Evolutionary conservation across 2,888 invertebrate genomes (phyloP).

Genomic region (Argyresthia albistria): DNA sequence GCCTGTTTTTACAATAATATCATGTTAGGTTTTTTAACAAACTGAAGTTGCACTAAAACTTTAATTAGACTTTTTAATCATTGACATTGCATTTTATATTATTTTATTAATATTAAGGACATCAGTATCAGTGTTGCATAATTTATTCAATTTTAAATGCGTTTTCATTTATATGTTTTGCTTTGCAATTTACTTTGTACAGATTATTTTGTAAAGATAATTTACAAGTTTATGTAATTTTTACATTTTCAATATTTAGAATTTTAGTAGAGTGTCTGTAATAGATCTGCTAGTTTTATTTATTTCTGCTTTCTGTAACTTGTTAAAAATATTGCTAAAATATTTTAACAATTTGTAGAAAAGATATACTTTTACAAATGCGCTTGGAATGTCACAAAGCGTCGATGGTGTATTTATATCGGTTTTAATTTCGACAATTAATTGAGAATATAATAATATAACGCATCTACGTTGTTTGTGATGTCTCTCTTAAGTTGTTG

Average conservation of each 20-base stretch:
- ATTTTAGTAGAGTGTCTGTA: constrained; percentile 2
- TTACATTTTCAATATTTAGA: neutral
- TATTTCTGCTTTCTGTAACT: constrained; percentile 18
- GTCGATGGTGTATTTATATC: constrained; percentile 7
- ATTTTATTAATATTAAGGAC: constrained; percentile 23
- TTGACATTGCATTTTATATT: constrained; percentile 27
- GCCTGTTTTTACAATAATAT: constrained; percentile 6
- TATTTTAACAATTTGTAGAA: neutral
- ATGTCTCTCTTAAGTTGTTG: constrained; percentile 55
- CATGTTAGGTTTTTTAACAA: neutral
- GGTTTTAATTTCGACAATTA: neutral
- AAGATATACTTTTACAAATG: neutral
- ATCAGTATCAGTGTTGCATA: constrained; percentile 47
- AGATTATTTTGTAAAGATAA: constrained; percentile 14
- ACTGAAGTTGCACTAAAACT: neutral
- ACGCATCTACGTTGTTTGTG: constrained; percentile 33
- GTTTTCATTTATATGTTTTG: constrained; percentile 38
- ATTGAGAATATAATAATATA: neutral
- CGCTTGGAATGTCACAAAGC: constrained; percentile 27
- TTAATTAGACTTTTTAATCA: constrained; percentile 13
- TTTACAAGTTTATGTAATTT: neutral
- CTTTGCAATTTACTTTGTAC: constrained; percentile 47
- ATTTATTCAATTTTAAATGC: constrained; percentile 57
- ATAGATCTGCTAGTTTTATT: constrained; percentile 63
- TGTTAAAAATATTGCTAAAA: neutral